Evolutionary conservation across 2,888 invertebrate species (phyloP).

Genomic region (Sarcophaga rosellei): DNA sequence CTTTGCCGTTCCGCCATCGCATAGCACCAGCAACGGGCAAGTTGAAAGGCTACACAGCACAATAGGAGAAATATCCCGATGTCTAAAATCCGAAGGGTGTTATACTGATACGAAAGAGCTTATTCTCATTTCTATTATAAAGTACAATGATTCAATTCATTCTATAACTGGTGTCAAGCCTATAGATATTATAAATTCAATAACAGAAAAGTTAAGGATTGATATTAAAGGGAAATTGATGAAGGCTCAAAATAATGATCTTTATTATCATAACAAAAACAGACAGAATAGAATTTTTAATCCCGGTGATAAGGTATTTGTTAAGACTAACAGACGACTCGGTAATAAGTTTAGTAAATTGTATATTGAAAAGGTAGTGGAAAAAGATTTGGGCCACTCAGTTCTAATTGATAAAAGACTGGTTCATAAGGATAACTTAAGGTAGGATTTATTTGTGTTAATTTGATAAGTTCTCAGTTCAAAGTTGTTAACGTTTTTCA

Average conservation of each 20-base stretch:
- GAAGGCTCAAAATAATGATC: conserved; percentile 18
- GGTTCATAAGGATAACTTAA: too few species aligned
- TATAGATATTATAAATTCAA: conserved; percentile 5
- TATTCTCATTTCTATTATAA: conserved; percentile 15
- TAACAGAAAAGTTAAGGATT: neutral
- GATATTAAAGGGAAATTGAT: neutral
- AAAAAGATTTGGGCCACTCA: conserved; percentile 21
- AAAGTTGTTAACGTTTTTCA: too few species aligned
- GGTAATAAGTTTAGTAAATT: neutral
- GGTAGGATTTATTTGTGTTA: too few species aligned
- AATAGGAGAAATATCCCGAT: conserved; percentile 25
- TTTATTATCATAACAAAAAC: neutral
- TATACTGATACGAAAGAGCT: conserved; percentile 17
- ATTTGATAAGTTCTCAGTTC: too few species aligned
- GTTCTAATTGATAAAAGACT: conserved; percentile 21
- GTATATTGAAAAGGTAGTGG: conserved; percentile 23
- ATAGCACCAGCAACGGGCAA: conserved; percentile 35
- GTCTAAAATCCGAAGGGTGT: conserved; percentile 3
- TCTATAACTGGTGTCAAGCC: conserved; percentile 19
- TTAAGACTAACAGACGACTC: conserved; percentile 14
- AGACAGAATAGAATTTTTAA: neutral
- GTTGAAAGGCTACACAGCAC: conserved; percentile 27
- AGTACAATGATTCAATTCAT: conserved; percentile 13
- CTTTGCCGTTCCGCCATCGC: conserved; percentile 12
- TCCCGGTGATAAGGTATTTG: conserved; percentile 2